Base-by-base conservation (phyloP, 1,140 invertebrate species). In the Drosophila tani region DNA sequence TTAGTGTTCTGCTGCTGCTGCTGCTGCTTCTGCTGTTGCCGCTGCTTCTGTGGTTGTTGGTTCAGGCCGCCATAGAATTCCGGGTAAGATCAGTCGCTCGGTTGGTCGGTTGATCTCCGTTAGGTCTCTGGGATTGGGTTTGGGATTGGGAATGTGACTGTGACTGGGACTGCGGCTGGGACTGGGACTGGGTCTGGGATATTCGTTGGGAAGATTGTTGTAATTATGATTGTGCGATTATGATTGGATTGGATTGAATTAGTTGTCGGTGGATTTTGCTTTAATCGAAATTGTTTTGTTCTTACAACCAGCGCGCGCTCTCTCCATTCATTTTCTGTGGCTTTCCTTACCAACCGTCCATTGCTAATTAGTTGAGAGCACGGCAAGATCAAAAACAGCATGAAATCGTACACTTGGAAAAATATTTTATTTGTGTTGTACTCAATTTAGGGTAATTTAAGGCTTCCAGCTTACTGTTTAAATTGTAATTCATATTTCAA, bases 191-290 rank as follows among this genome's bases (percentile, higher is more conserved):
- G 8, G 41, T 17, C 66, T 58, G 51, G 67, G 51, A 66, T 76
- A 75, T 82, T 75, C 67, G 74, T 85, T 85, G 77, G 69, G 55
- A 24, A 70, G 75, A 88, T 87, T 78, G 84, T 88, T 84, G 84
- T 87, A 88, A 87, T 87, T 88, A 87, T 90, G 84, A 87, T 87
- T 88, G 81, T 68, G 73, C 84, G 84, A 81, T 87, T 88, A 88
- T 88, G 77, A 85, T 85, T 84, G 81, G 73, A 71, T 86, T 77
- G 85, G 76, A 87, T 86, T 80, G 84, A 86, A 88, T 87, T 84
- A 87, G 84, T 88, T 84, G 84, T 77, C 73, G 83, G 81, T 78
- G 56, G 69, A 81, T 82, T 79, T 71, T 57, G 62, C 58, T 74
- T 86, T 82, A 75, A 88, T 81, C 81, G 85, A 88, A 90, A 87